Conservation (phyloP, 2,113 vertebrate genomes). For the Puma concolor region DNA sequence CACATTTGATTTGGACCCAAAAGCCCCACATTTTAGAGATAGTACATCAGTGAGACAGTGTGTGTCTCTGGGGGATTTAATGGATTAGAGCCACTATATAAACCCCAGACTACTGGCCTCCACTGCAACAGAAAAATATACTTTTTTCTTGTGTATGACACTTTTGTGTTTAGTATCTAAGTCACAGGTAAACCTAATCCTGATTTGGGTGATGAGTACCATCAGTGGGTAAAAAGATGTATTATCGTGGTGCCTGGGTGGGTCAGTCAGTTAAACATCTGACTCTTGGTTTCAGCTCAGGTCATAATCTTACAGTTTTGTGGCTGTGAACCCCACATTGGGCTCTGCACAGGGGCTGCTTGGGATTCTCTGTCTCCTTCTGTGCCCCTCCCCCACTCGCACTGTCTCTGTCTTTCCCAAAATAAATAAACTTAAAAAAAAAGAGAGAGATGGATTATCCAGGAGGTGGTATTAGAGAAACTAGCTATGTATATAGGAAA, state of each 20-base stretch:
- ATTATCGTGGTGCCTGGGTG: background rate
- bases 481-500: background rate
- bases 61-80: background rate
- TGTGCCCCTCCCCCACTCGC: too few species aligned
- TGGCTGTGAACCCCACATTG: too few species aligned
- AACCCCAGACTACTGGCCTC: background rate
- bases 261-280: too few species aligned
- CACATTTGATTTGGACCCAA: background rate
- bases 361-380: too few species aligned
- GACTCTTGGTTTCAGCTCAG: too few species aligned
- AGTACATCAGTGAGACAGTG: background rate
- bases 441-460: background rate
- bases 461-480: background rate
- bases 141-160: background rate
- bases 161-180: background rate
- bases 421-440: too few species aligned
- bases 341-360: too few species aligned
- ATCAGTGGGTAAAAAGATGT: background rate
- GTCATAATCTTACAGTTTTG: too few species aligned
- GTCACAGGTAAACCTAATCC: background rate
- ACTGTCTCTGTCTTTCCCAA: too few species aligned
- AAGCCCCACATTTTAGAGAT: background rate
- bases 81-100: background rate
- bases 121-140: background rate
- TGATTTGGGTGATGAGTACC: background rate